phyloP scores from a whole-genome alignment of 2,113 vertebrate species.

The Bagarius yarrelli region DNA sequence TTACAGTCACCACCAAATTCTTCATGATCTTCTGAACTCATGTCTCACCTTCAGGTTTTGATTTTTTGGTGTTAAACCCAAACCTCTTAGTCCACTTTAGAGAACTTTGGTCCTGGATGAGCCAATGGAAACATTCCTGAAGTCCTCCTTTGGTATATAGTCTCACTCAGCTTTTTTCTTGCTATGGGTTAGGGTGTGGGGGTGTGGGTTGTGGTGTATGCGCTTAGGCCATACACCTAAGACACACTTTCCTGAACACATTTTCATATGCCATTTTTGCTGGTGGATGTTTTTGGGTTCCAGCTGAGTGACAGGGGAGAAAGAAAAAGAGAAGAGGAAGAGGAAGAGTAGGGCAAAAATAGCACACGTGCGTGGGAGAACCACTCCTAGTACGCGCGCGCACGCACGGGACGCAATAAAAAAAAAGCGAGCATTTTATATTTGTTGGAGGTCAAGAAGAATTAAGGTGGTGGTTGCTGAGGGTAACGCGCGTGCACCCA shows the following conservation, averaged over 20 bases:
- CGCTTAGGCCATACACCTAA: no score
- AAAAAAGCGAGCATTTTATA: background rate
- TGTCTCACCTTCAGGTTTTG: no score
- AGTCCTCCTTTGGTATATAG: no score
- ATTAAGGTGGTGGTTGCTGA: background rate
- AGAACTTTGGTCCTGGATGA: no score
- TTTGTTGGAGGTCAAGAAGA: background rate
- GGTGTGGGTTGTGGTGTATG: background rate
- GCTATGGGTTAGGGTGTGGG: background rate
- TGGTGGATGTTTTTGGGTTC: background rate
- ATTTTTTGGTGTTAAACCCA: no score
- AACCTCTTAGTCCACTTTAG: no score
- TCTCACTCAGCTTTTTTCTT: no score
- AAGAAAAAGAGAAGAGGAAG: conserved; percentile 1
- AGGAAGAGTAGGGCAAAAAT: conserved; percentile 42
- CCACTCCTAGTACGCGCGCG: background rate
- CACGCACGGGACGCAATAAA: background rate
- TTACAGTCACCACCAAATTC: no score
- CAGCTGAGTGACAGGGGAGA: conserved; percentile 8
- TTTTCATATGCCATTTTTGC: background rate
- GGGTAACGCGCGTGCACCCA: background rate
- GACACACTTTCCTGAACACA: background rate
- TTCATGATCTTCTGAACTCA: no score
- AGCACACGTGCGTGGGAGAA: conserved; percentile 42
- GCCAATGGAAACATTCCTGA: no score